Evolutionary conservation across 2,888 invertebrate genomes (phyloP), one percentile per base, ranked within the genome.

Genomic region (Lottia scabra): DNA sequence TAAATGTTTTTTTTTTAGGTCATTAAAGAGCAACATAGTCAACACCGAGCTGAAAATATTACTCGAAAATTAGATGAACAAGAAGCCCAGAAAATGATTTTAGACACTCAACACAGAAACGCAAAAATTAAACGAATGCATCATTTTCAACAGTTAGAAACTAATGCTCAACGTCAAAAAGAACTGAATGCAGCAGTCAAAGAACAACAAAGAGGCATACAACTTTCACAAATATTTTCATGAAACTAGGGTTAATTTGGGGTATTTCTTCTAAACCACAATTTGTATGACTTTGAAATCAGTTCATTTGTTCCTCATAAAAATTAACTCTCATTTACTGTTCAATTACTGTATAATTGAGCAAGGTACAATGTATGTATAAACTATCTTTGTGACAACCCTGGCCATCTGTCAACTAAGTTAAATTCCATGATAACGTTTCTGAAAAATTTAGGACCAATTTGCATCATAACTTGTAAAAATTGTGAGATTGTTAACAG

Each of bases 101-200:
- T 75, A 27, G 72, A 74, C 19, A 73, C 80, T 19, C 81, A 82
- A 68, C 78, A 80, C 38, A 81, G 75, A n/a, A 68, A 75, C 38
- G 84, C 85, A 45, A 85, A 85, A 71, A 43, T 82, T 10, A 76
- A 78, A 26, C 74, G 85, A 12, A 77, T 83, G n/a, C 71, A 81
- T 64, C 84, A 84, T 71, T 86, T 83, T 70, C 78, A 78, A 44
- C 70, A 78, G 30, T 76, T 83, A 38, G 85, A 87, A 71, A 80
- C 80, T 48, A 72, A 81, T 38, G 83, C 81, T 16, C 85, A 87
- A 73, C 71, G 75, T 45, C 77, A 77, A 65, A 85, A 84, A 72
- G 84, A 85, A 67, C 65, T 82, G 43, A 75, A 83, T 38, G 75
- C 82, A 8, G 80, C 75, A 12, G 81, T 85, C 27, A 75, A 79